These are phyloP conservation scores for Astyanax mexicanus DNA, from an alignment of 2,797 vertebrate genomes.

Conservation along the genomic window DNA sequence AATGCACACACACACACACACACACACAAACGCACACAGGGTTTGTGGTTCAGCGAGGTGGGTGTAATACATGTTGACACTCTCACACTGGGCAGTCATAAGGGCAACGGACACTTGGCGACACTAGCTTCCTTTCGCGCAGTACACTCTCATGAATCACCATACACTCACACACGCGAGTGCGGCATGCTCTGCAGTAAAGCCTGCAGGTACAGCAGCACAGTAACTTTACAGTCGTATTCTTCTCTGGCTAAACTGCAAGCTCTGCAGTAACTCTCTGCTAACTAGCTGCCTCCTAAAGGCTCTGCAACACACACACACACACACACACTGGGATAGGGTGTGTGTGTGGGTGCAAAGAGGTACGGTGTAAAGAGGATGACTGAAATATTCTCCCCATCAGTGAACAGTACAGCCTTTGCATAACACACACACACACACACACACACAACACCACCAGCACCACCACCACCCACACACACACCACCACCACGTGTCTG, in stretches of 20 bases:
- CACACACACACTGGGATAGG: conserved; percentile 9
- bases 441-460: too few relatives aligned
- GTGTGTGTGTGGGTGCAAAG: not conserved
- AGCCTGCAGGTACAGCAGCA: conserved; percentile 63
- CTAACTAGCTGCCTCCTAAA: conserved; percentile 56
- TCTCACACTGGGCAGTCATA: conserved; percentile 42
- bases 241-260: conserved; percentile 63
- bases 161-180: conserved; percentile 34
- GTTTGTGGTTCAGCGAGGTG: conserved; percentile 56
- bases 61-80: conserved; percentile 36
- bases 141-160: conserved; percentile 62
- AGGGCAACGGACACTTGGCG: conserved; percentile 54
- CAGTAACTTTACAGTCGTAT: conserved; percentile 65
- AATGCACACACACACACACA: not conserved
- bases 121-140: conserved; percentile 50
- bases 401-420: conserved; percentile 16
- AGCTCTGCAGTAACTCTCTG: conserved; percentile 65
- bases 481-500: too few relatives aligned
- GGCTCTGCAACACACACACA: conserved; percentile 16
- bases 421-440: too few relatives aligned
- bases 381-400: conserved; percentile 15
- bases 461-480: too few relatives aligned
- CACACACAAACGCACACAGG: not conserved
- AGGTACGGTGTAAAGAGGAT: not conserved
- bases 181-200: conserved; percentile 15